Evolutionary conservation across 2,797 vertebrate species (phyloP), one percentile per base, ranked within the genome.

Genomic region (Enteromius anoplus): DNA sequence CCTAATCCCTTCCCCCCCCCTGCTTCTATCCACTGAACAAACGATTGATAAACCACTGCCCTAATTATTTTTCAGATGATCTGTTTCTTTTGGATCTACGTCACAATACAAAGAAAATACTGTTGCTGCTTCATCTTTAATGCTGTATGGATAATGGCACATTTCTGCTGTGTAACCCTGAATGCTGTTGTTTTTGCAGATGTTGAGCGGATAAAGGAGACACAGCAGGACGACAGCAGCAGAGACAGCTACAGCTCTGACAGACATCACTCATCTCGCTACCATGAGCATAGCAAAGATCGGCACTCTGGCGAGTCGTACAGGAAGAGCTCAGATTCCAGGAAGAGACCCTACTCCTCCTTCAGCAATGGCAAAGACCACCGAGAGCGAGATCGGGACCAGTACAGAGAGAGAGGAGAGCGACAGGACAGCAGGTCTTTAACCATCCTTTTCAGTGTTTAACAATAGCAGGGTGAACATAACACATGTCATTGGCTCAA

Each of bases 301-400:
- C 92, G 96, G 29, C 96, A 96, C 87, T 89, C 95, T 70, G 93
- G 94, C 0, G 98, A 98, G 64, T 34, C 94, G 49, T 96, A 96
- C 87, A 95, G 96, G 89, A 99, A 98, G 92, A 91, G 88, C 60
- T 92, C 95, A 0, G 94, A 95, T 19, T 91, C 94, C 29, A 94
- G 97, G 80, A 99, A 99, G 90, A 96, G 98, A n/a, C 94, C 96
- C 0, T 98, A 97, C 91, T 94, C 96, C 23, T 95, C 96, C 37
- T 99, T 97, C 83, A 98, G 98, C 92, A 99, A 99, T 3, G 98
- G 98, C 75, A 99, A 99, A 95, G 98, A 99, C 84, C 97, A 99
- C 90, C 84, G 97, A 23, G 96, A 96, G 40, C 92, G 96, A 91
- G 87, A 88, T 1, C n/a, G 87, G 77, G 95, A 96, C 91, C 94